Conservation (phyloP, 1,140 invertebrate genomes). For the Oreohelix idahoensis region DNA sequence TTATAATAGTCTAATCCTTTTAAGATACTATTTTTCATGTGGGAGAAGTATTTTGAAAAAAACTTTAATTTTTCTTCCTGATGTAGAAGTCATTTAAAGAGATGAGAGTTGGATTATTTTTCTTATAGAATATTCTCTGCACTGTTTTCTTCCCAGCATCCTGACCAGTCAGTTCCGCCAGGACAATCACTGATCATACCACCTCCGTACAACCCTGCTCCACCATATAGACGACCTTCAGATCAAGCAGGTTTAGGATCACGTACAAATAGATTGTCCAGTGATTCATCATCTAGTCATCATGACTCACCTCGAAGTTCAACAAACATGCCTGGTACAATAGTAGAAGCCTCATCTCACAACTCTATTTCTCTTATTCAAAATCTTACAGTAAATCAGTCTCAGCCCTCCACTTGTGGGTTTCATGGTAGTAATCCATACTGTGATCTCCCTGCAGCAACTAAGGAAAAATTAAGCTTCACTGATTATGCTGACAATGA, state of each 20-base stretch:
- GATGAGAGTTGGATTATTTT: too few species aligned
- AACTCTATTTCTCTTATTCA: not conserved
- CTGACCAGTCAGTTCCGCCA: not conserved
- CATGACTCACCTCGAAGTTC: conserved; percentile 9
- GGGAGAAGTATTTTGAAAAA: too few species aligned
- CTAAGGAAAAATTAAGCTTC: conserved; percentile 19
- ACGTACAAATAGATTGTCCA: conserved; percentile 8
- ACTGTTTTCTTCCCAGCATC: not conserved
- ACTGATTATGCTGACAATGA: conserved; percentile 33
- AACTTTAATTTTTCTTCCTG: too few species aligned
- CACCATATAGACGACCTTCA: conserved; percentile 56
- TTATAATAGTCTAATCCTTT: too few species aligned
- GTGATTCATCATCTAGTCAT: conserved; percentile 26
- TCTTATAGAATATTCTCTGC: too few species aligned
- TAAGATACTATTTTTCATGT: too few species aligned
- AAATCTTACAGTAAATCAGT: not conserved
- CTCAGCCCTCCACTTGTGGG: conserved; percentile 34
- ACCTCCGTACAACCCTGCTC: conserved; percentile 57
- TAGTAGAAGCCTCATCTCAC: not conserved
- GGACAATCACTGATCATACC: conserved; percentile 33
- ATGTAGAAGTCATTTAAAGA: too few species aligned
- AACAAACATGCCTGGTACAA: not conserved
- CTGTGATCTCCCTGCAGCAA: conserved; percentile 10
- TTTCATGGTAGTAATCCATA: conserved; percentile 36
- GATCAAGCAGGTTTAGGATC: not conserved